Evolutionary conservation across 2,888 invertebrate species (phyloP).

Genomic region (Oscheius sp.): DNA sequence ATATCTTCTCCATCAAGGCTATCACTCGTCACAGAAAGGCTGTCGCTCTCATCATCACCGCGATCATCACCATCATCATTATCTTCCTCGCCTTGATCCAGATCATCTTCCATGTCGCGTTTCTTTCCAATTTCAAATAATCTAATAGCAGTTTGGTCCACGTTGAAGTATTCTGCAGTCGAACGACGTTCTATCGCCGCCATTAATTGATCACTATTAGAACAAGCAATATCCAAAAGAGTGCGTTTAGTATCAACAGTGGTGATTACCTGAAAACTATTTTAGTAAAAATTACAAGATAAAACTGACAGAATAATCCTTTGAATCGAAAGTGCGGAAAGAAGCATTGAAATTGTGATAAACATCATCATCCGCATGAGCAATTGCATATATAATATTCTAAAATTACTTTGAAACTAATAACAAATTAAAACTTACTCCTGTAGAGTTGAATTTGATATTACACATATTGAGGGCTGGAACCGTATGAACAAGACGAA

Average conservation of each 20-base stretch:
- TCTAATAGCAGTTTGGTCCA: constrained; percentile 29
- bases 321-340: constrained; percentile 32
- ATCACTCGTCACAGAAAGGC: constrained; percentile 12
- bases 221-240: constrained; percentile 29
- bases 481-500: constrained; percentile 91
- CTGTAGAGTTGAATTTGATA: constrained; percentile 87
- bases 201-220: constrained; percentile 13
- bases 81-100: constrained; percentile 36
- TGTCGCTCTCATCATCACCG: constrained; percentile 22
- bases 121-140: constrained; percentile 34
- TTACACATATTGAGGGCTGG: constrained; percentile 90
- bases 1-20: constrained; percentile 17
- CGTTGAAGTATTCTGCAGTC: background rate
- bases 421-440: constrained; percentile 74
- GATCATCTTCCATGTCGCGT: constrained; percentile 35
- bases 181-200: constrained; percentile 23
- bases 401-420: background rate
- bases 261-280: constrained; percentile 28
- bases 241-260: constrained; percentile 31
- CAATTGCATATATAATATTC: constrained; percentile 33
- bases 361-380: constrained; percentile 14
- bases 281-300: background rate
- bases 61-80: constrained; percentile 25
- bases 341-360: constrained; percentile 3
- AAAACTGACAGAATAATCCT: constrained; percentile 33